Evolutionary conservation across 2,888 invertebrate genomes (phyloP), one percentile per base, ranked within the genome.

Genomic region (Didymodactylos carnosus): DNA sequence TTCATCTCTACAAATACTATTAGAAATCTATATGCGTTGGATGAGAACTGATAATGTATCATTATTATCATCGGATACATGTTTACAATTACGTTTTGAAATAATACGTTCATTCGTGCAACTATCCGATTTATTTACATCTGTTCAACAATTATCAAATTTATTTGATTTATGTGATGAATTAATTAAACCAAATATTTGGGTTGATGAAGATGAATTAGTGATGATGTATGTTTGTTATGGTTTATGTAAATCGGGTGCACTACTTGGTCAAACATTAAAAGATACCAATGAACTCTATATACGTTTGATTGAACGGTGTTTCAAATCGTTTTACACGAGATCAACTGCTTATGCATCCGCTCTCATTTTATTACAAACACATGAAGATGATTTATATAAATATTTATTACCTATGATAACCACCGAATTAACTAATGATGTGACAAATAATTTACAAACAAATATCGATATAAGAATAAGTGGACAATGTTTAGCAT

Each of bases 1-100:
- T 82, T 95, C 94, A 75, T 95, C 94, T 84, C 84, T 94, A 72
- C 92, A 92, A 81, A 89, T 95, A 80, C 86, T 95, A 25, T 88
- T 93, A 82, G 94, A 95, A 82, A 88, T 94, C 41, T 92, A 91
- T 77, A 88, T 90, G 1, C 91, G 92, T 75, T 88, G 89, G 87
- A 82, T 88, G 76, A 84, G 86, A 72, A 84, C 86, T 16, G 85
- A 62, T 62, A n/a, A n/a, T n/a, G n/a, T n/a, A n/a, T n/a, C n/a
- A n/a, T n/a, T n/a, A n/a, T n/a, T n/a, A n/a, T 35, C 62, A 13
- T 19, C 16, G 3, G n/a, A 25, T 62, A 35, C 35, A 62, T 62
- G 62, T 62, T 11, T 62, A 4, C 62, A 62, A 62, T 35, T 62
- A 35, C 29, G 35, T 35, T 62, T 35, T 35, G 62, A 62, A 35